A percentile compares a stretch with the other conserved stretches of the same genome.
phyloP scores from a whole-genome alignment of 2,888 invertebrate genomes.

The Acrocyrtus sp. region DNA sequence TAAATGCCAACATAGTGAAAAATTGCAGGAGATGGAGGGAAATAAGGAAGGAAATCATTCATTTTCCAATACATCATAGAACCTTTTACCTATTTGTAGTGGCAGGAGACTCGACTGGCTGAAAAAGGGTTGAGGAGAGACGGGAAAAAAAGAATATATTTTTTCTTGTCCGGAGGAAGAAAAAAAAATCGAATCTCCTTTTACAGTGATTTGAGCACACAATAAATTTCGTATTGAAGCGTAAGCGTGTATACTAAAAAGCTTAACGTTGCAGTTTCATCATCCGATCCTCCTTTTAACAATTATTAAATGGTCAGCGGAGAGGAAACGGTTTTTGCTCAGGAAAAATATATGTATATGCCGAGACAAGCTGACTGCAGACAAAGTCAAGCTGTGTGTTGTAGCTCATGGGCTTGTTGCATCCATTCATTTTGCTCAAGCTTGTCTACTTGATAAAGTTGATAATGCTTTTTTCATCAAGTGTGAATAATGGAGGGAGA shows the following conservation, averaged over 20 bases:
- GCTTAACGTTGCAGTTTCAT: conserved; percentile 1
- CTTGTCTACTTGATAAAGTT: conserved; percentile 34
- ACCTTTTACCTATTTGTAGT: neutral
- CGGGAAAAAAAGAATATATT: neutral
- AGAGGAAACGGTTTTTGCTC: neutral
- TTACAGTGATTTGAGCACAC: conserved; percentile 32
- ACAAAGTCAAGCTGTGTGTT: too few relatives aligned
- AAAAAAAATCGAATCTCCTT: conserved; percentile 8
- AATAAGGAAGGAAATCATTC: conserved; percentile 43
- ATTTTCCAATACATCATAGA: conserved; percentile 28
- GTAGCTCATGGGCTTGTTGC: too few relatives aligned
- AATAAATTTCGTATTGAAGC: conserved; percentile 40
- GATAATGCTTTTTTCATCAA: conserved; percentile 46
- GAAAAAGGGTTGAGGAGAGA: neutral
- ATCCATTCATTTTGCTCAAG: conserved; percentile 23
- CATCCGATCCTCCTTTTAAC: neutral
- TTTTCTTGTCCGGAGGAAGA: conserved; percentile 36
- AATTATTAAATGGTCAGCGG: conserved; percentile 9
- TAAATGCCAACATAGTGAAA: conserved; percentile 34
- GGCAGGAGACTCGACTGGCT: neutral
- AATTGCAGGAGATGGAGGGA: conserved; percentile 24
- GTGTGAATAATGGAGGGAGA: conserved; percentile 45
- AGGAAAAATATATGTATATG: too few relatives aligned
- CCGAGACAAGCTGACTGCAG: too few relatives aligned
- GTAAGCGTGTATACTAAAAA: neutral